phyloP scores from a whole-genome alignment of 2,888 invertebrate species.

The Sepiola atlantica region DNA sequence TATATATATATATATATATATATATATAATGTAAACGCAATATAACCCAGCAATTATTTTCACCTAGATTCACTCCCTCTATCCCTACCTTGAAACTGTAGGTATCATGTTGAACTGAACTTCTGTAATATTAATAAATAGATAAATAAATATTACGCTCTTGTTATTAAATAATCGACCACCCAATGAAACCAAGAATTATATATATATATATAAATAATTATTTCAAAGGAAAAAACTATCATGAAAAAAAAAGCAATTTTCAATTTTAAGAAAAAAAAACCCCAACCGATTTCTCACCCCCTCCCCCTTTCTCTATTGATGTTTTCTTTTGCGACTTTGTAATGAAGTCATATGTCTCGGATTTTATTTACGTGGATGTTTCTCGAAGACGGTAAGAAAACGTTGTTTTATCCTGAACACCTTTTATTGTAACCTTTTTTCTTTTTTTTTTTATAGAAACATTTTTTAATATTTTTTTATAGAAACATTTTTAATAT shows the following conservation, averaged over 20 bases:
- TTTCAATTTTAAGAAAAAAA: neutral
- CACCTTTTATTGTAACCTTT: neutral
- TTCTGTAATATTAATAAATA: too few relatives aligned
- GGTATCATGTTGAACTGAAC: too few relatives aligned
- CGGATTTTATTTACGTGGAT: slow-evolving; percentile 2
- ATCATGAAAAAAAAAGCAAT: too few relatives aligned
- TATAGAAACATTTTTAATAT: too few relatives aligned
- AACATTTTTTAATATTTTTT: neutral
- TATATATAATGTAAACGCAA: too few relatives aligned
- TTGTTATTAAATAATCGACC: too few relatives aligned
- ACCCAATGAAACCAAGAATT: neutral
- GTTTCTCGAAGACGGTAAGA: neutral
- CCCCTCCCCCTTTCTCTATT: neutral
- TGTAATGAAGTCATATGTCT: slow-evolving; percentile 13
- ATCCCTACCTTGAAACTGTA: too few relatives aligned
- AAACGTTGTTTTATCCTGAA: neutral
- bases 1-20: too few relatives aligned
- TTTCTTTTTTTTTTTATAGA: neutral
- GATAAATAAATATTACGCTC: too few relatives aligned
- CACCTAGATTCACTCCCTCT: too few relatives aligned
- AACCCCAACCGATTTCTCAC: neutral
- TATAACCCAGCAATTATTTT: too few relatives aligned
- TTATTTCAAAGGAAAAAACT: neutral
- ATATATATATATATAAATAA: too few relatives aligned
- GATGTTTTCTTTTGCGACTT: neutral